Conservation (phyloP, 2,888 invertebrate species). For the Neoitamus cyanurus region DNA sequence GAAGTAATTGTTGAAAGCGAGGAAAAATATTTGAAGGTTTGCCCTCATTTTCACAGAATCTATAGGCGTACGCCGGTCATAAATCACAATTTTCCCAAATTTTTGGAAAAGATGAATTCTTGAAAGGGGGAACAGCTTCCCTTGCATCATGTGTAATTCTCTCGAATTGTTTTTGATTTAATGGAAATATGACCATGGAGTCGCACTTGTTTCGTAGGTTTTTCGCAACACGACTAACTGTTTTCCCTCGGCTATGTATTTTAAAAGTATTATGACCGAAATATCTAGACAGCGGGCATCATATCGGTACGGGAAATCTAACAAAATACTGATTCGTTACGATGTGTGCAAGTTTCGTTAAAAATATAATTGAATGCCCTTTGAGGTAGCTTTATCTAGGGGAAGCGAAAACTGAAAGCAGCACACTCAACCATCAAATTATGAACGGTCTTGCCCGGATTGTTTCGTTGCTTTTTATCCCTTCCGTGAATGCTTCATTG, state of each 20-base stretch:
- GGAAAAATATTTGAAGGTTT: conserved; percentile 29
- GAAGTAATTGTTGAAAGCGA: conserved; percentile 22
- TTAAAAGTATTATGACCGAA: too few relatives aligned
- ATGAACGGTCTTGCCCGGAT: conserved; percentile 16
- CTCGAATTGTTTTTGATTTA: background rate
- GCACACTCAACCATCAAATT: conserved; percentile 29
- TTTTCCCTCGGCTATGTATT: too few relatives aligned
- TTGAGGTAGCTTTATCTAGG: background rate
- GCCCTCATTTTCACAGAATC: conserved; percentile 10
- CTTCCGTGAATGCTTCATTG: conserved; percentile 30
- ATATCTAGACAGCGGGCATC: background rate
- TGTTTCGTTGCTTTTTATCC: conserved; percentile 28
- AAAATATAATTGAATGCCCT: conserved; percentile 18
- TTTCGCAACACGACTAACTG: too few relatives aligned
- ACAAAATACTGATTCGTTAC: background rate
- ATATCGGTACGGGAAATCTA: background rate
- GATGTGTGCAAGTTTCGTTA: conserved; percentile 16
- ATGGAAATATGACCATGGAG: background rate
- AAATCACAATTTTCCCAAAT: conserved; percentile 36
- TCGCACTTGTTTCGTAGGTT: too few relatives aligned
- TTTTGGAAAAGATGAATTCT: conserved; percentile 16
- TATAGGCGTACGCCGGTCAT: background rate
- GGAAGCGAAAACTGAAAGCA: conserved; percentile 4
- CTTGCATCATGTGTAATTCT: background rate
- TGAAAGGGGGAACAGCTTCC: background rate